phyloP scores from a whole-genome alignment of 2,888 invertebrate genomes.

The Drosophila meridiana region DNA sequence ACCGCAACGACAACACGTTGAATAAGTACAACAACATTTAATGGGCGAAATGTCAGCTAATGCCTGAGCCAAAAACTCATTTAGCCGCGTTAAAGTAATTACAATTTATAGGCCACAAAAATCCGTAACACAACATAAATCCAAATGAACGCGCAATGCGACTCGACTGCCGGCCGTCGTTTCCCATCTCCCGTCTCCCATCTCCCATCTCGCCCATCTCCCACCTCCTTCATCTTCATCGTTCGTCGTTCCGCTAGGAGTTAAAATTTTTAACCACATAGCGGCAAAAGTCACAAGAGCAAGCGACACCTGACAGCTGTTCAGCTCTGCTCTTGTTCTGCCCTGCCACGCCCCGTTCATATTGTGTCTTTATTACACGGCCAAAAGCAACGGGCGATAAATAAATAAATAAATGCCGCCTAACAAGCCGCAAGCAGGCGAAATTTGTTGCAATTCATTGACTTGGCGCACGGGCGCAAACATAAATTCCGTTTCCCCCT shows the following conservation, averaged over 20 bases:
- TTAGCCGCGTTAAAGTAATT: slow-evolving; percentile 79
- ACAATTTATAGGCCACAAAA: slow-evolving; percentile 81
- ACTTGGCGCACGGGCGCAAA: slow-evolving; percentile 77
- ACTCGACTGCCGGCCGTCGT: not conserved
- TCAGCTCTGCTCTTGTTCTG: not conserved
- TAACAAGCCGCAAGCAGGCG: slow-evolving; percentile 75
- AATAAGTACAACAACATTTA: slow-evolving; percentile 55
- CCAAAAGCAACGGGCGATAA: slow-evolving; percentile 73
- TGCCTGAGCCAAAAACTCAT: slow-evolving; percentile 75
- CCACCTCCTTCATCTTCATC: slow-evolving; percentile 7
- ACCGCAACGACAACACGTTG: slow-evolving; percentile 35
- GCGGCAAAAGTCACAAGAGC: slow-evolving; percentile 58
- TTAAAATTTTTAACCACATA: slow-evolving; percentile 77
- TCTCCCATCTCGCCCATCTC: not conserved
- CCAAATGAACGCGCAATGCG: slow-evolving; percentile 71
- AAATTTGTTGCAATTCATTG: slow-evolving; percentile 84
- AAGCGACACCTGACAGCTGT: slow-evolving; percentile 68
- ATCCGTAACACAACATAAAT: slow-evolving; percentile 79
- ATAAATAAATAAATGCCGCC: slow-evolving; percentile 78
- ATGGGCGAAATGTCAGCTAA: slow-evolving; percentile 64
- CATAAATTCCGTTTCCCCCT: slow-evolving; percentile 68
- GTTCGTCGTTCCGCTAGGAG: slow-evolving; percentile 49
- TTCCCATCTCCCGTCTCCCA: not conserved
- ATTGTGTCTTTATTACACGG: slow-evolving; percentile 73
- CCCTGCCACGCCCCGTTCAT: slow-evolving; percentile 13